Evolutionary conservation across 2,797 vertebrate species (phyloP).

Genomic region (Hemibagrus guttatus): DNA sequence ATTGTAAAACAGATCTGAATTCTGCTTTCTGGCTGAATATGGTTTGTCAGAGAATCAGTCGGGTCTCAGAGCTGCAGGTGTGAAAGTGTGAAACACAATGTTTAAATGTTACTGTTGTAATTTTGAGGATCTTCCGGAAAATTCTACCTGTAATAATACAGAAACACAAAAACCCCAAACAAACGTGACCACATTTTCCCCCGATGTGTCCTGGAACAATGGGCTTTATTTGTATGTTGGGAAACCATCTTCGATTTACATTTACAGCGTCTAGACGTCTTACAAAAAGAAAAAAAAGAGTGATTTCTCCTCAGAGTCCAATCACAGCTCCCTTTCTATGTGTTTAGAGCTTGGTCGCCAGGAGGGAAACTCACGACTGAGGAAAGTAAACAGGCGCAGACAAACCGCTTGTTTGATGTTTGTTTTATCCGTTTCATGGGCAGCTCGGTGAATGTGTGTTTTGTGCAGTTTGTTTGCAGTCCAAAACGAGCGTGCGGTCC

Average conservation of each 20-base stretch:
- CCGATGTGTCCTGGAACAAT: slow-evolving; percentile 43
- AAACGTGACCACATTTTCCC: background rate
- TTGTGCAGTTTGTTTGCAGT: slow-evolving; percentile 75
- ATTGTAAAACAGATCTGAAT: background rate
- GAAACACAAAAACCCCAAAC: background rate
- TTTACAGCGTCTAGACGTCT: slow-evolving; percentile 22
- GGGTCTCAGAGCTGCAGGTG: background rate
- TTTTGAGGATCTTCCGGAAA: background rate
- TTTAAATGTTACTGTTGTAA: background rate
- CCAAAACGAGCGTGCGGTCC: slow-evolving; percentile 68
- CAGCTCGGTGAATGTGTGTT: slow-evolving; percentile 70
- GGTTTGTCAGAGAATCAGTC: background rate
- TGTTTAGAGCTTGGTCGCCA: slow-evolving; percentile 63
- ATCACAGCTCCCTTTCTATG: slow-evolving; percentile 62
- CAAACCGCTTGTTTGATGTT: slow-evolving; percentile 68
- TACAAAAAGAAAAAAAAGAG: slow-evolving; percentile 1
- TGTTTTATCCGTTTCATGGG: slow-evolving; percentile 69
- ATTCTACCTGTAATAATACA: slow-evolving; percentile 11
- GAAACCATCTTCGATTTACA: slow-evolving; percentile 23
- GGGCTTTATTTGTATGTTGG: slow-evolving; percentile 58
- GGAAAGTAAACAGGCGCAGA: slow-evolving; percentile 72
- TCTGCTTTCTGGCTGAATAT: background rate
- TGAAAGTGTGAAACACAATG: background rate
- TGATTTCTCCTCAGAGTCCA: slow-evolving; percentile 58
- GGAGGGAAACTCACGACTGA: slow-evolving; percentile 63